Conservation (phyloP, 2,888 invertebrate genomes). For the Aspidiotus rigidus region DNA sequence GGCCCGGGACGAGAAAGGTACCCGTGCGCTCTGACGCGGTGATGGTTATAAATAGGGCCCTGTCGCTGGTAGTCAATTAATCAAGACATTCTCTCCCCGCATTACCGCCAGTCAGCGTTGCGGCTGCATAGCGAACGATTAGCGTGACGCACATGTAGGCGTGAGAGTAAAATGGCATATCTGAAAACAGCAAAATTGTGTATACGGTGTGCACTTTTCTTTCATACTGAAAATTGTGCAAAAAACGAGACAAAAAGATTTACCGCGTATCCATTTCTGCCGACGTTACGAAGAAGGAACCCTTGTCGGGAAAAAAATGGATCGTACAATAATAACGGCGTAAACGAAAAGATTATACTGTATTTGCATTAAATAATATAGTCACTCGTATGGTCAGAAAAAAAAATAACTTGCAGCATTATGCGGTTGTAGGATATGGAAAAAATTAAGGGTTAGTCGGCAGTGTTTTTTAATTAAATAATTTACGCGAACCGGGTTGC, state of each 20-base stretch:
- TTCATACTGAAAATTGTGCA: too few relatives aligned
- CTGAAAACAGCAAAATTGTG: too few relatives aligned
- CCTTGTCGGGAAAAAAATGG: too few relatives aligned
- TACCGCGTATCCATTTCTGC: too few relatives aligned
- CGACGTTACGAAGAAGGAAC: too few relatives aligned
- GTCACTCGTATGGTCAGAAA: not conserved
- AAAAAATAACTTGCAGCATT: too few relatives aligned
- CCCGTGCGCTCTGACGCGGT: slow-evolving; percentile 5
- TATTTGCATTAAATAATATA: slow-evolving; percentile 23
- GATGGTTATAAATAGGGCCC: slow-evolving; percentile 30
- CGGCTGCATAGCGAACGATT: slow-evolving; percentile 3
- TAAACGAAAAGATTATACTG: slow-evolving; percentile 17
- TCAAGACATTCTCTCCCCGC: slow-evolving; percentile 16
- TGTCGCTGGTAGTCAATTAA: slow-evolving; percentile 30
- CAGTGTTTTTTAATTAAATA: slow-evolving; percentile 16
- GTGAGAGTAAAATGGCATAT: too few relatives aligned
- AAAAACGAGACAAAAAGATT: too few relatives aligned
- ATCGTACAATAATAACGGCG: not conserved
- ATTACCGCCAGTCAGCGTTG: slow-evolving; percentile 9
- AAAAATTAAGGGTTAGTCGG: slow-evolving; percentile 16
- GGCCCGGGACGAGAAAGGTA: not conserved
- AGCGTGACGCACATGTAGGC: not conserved
- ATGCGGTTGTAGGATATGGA: not conserved
- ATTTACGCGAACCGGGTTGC: slow-evolving; percentile 5
- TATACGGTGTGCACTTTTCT: too few relatives aligned